Evolutionary conservation across 2,113 vertebrate genomes (phyloP), one percentile per base, ranked within the genome.

Genomic region (Thymallus thymallus): DNA sequence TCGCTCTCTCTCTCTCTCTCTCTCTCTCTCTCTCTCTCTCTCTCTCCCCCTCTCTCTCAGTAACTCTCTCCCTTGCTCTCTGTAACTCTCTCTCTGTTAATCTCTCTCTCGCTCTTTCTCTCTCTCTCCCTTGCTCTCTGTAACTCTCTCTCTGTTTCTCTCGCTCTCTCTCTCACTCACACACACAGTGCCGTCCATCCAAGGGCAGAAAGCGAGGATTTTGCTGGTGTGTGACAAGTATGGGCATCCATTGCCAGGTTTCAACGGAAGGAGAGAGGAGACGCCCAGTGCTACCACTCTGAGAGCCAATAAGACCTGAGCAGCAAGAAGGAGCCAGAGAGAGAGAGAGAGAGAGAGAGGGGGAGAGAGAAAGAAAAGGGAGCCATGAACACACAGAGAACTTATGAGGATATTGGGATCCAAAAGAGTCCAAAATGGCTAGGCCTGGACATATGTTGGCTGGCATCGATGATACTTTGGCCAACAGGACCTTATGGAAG

Each of bases 161-260:
- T 10, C 35, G 0, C 29, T 60, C 55, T 76, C 62, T 71, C 61
- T 68, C 65, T 83, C 71, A 71, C 46, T 86, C 76, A 41, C 35
- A 10, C 35, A 73, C 73, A 75, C 67, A 98, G 97, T 99, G 97
- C 80, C 95, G 95, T 80, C 95, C 97, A 0, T 97, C 97, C 83
- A 97, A 96, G 88, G 97, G 97, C 86, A 91, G 93, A 79, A 98
- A 95, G 86, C 94, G 96, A 74, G 97, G 97, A 75, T 93, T 94
- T 88, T 99, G 97, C 91, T 98, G 97, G 97, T 97, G 95, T 0
- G 97, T 99, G 97, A 99, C 88, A 97, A 96, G 86, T 98, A 97
- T 0, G 97, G 97, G 32, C 95, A 96, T 83, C 93, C 94, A 0
- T 88, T 98, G 77, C 95, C 95, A 0, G 93, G 94, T 6, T 94